These are phyloP conservation scores for Aptenodytes forsteri DNA, from an alignment of 2,113 vertebrate species.

Conservation along the genomic window DNA sequence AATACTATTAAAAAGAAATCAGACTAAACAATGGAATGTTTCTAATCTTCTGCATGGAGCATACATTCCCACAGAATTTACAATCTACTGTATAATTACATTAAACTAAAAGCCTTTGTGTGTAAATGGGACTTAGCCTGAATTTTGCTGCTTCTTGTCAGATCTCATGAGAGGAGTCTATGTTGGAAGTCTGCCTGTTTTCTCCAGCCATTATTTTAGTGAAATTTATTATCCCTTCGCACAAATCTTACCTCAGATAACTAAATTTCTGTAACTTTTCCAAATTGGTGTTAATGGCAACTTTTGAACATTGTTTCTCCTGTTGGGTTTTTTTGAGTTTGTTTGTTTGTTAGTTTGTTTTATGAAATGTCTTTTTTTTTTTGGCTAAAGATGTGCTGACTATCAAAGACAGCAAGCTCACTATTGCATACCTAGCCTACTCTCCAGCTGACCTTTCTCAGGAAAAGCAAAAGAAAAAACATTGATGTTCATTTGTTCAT, in stretches of 20 bases:
- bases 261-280: background rate
- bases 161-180: background rate
- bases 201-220: background rate
- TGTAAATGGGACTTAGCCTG: background rate
- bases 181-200: background rate
- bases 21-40: background rate
- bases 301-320: background rate
- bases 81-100: background rate
- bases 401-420: background rate
- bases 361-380: background rate
- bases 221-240: background rate
- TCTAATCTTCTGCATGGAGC: background rate
- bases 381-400: background rate
- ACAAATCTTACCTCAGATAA: background rate
- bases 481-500: background rate
- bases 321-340: background rate
- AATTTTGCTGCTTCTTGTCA: background rate
- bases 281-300: background rate
- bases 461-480: background rate
- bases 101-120: background rate
- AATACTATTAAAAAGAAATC: background rate
- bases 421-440: background rate
- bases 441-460: background rate
- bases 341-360: background rate
- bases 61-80: background rate